Base-by-base conservation (phyloP, 2,888 invertebrate genomes). In the Ochropleura leucogaster region DNA sequence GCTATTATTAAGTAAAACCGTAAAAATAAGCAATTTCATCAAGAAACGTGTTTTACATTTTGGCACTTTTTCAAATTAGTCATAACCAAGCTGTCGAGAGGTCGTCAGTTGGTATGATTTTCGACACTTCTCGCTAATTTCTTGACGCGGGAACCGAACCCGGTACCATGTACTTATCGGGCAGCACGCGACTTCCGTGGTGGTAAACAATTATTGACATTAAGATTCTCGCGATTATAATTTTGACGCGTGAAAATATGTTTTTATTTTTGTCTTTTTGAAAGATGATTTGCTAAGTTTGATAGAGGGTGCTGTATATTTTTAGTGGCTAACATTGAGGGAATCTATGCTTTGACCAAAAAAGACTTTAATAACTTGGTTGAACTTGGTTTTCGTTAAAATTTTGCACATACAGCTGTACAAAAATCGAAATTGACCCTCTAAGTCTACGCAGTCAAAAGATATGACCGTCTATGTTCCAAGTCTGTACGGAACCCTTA, bases 181-280 rank as follows among this genome's bases (percentile, higher is more conserved):
- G 77, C 81, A 89, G 94, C 94, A 94, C 94, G 94, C 95, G 94
- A 93, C 93, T 92, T 91, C 92, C 90, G 89, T 84, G 84, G 87
- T 80, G 74, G 78, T 82, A 83, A 89, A 88, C 87, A 89, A 91
- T 92, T 91, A 91, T 91, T 91, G 85, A 85, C 80, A 89, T 90
- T 89, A 88, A 84, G 78, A 77, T 82, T 72, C 71, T 74, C 66
- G 82, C 44, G 80, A 79, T 84, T 77, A 82, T 65, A 68, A 66
- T 83, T 82, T 82, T 64, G 18, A 87, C 87, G 89, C 88, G 87
- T 89, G 85, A 89, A 89, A 85, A 83, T 84, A 74, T 62, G 70
- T 79, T 66, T 78, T 79, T 72, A 72, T 69, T 77, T n/a, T 76
- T 72, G 64, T 74, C 55, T 67, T 53, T 66, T 69, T 75, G 62